Base-by-base conservation (phyloP, 2,113 vertebrate species). In the Hyla sarda region DNA sequence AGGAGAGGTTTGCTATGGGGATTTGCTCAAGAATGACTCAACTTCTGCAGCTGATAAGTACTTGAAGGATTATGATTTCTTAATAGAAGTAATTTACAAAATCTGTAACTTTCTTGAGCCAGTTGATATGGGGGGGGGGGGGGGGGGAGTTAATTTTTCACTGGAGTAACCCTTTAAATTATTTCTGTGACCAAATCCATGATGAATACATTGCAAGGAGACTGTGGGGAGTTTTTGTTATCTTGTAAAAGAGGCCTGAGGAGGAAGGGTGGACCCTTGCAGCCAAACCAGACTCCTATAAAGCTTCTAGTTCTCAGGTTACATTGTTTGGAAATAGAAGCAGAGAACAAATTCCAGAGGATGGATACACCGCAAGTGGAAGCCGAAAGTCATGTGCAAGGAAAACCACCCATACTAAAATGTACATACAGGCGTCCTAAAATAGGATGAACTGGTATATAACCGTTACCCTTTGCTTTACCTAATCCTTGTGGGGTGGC, bases 251-350 rank as follows among this genome's bases (percentile, higher is more conserved):
- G 48, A 21, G 16, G 16, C 14, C 25, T 4, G 17, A 32, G 48
- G 1, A 34, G 28, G 50, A 77, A 54, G 25, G 48, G 52, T 9
- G 34, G 13, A 19, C 32, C 23, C n/a, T 25, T 5, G 77, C 14
- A 9, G 78, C 12, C 25, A 13, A 28, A 21, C 23, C 13, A n/a
- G 32, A 16, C 12, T 45, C 54, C 77, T 41, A 37, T 37, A 45
- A 62, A 81, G 78, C 78, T 47, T 65, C 37, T 14, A 56, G 3
- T 28, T 28, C 56, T 81, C 58, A 4, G 56, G 37, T 81, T 81
- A 45, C 78, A 81, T 23, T 45, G 78, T 81, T 81, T 65, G 54
- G 78, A 34, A 80, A 62, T 62, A 47, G 56, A 62, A 62, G 23
- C 58, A 30, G 37, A 65, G 16, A 23, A 71, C 17, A 65, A 80